Percentiles rank a stretch among this genome's conserved stretches.
Evolutionary conservation across 2,888 invertebrate genomes (phyloP).

Genomic region (Myopa tessellatipennis): DNA sequence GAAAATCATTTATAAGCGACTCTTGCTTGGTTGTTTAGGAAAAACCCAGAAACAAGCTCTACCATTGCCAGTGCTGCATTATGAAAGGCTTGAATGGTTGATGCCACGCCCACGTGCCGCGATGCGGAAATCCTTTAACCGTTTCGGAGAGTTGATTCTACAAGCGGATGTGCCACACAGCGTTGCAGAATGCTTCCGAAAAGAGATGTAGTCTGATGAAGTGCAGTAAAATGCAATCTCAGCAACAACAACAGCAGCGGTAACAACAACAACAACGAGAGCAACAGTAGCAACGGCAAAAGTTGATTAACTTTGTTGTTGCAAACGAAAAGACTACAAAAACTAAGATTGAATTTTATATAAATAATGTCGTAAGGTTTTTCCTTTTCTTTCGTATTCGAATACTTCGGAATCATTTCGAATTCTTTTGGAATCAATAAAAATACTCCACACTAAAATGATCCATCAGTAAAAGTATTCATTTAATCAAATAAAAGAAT

Average conservation of each 20-base stretch:
- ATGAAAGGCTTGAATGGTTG: neutral
- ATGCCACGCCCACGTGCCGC: conserved; percentile 4
- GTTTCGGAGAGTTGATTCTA: neutral
- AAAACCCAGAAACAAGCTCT: neutral
- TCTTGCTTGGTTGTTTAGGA: neutral
- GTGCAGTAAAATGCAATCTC: neutral
- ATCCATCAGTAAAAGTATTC: too few relatives aligned
- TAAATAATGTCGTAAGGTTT: too few relatives aligned
- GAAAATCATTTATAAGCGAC: too few relatives aligned
- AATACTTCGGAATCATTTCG: too few relatives aligned
- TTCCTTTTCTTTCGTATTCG: too few relatives aligned
- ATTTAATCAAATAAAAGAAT: too few relatives aligned
- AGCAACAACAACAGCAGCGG: neutral
- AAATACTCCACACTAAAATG: too few relatives aligned
- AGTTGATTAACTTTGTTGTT: neutral
- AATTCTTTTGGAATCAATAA: too few relatives aligned
- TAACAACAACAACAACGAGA: neutral
- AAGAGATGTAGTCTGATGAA: neutral
- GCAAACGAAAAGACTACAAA: too few relatives aligned
- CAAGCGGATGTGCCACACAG: neutral
- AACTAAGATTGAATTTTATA: too few relatives aligned
- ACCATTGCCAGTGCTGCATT: neutral
- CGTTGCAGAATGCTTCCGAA: neutral
- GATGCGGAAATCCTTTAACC: neutral
- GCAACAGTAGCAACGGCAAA: neutral